Evolutionary conservation across 2,888 invertebrate genomes (phyloP).

Genomic region (Drosophila leonis): DNA sequence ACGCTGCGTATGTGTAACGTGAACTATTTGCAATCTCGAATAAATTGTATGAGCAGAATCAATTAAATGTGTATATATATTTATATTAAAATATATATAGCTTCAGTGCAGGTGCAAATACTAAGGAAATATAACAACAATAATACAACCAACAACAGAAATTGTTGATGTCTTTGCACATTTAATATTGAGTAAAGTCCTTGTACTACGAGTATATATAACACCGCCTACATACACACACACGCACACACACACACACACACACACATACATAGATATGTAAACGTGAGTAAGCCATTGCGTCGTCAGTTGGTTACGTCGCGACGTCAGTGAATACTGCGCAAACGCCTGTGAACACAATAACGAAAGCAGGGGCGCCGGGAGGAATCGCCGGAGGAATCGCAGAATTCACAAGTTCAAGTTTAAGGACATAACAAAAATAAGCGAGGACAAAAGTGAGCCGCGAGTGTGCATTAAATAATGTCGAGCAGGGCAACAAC

Average conservation of each 20-base stretch:
- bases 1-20: conserved; percentile 58
- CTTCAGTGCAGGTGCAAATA: conserved; percentile 8
- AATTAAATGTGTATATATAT: neutral
- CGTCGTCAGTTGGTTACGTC: conserved; percentile 73
- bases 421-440: conserved; percentile 74
- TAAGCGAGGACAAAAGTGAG: conserved; percentile 26
- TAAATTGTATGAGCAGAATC: neutral
- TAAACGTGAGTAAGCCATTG: conserved; percentile 75
- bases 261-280: conserved; percentile 17
- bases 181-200: conserved; percentile 66
- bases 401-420: conserved; percentile 64
- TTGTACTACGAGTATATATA: conserved; percentile 52
- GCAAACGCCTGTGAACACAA: conserved; percentile 54
- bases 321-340: conserved; percentile 64
- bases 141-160: neutral
- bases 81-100: neutral
- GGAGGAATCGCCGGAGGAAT: neutral
- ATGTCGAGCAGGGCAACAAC: conserved; percentile 44
- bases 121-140: neutral
- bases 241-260: conserved; percentile 29
- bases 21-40: conserved; percentile 5
- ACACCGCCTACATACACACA: conserved; percentile 27
- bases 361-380: neutral
- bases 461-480: conserved; percentile 36
- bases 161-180: conserved; percentile 12